phyloP scores from a whole-genome alignment of 2,113 vertebrate genomes.

The Scytalopus superciliaris region DNA sequence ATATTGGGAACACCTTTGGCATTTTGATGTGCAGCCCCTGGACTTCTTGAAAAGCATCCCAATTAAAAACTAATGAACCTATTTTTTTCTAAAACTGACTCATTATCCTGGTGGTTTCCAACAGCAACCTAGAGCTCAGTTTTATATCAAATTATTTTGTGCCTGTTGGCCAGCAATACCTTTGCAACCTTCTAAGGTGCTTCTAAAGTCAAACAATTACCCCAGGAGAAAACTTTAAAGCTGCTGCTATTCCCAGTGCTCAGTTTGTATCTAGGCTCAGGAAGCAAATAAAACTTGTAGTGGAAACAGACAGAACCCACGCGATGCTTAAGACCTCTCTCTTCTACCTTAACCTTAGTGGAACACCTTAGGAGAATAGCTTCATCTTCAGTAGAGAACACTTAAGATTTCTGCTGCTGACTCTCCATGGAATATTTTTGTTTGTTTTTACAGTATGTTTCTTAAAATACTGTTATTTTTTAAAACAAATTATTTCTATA shows the following conservation, averaged over 20 bases:
- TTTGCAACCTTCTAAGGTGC: constrained; percentile 6
- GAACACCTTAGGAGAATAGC: background rate
- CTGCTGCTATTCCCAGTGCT: background rate
- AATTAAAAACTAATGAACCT: constrained; percentile 71
- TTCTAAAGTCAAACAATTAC: constrained; percentile 26
- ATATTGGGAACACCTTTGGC: constrained; percentile 29
- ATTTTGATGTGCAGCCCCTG: constrained; percentile 26
- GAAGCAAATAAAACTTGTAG: constrained; percentile 14
- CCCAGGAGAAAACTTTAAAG: background rate
- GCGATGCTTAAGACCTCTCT: background rate
- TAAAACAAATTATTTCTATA: background rate
- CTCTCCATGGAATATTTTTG: background rate
- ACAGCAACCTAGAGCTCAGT: background rate
- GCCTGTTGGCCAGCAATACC: constrained; percentile 36
- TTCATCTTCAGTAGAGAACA: background rate
- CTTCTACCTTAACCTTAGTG: background rate
- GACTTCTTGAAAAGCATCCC: constrained; percentile 37
- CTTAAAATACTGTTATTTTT: background rate
- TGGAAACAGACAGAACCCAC: background rate
- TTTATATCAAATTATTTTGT: constrained; percentile 43
- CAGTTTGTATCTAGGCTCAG: background rate
- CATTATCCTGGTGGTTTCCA: constrained; percentile 50
- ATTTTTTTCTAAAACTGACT: constrained; percentile 31
- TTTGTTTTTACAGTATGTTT: background rate
- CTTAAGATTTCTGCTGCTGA: background rate